Evolutionary conservation across 2,113 vertebrate genomes (phyloP), one percentile per base, ranked within the genome.

Genomic region (Penelope pileata): DNA sequence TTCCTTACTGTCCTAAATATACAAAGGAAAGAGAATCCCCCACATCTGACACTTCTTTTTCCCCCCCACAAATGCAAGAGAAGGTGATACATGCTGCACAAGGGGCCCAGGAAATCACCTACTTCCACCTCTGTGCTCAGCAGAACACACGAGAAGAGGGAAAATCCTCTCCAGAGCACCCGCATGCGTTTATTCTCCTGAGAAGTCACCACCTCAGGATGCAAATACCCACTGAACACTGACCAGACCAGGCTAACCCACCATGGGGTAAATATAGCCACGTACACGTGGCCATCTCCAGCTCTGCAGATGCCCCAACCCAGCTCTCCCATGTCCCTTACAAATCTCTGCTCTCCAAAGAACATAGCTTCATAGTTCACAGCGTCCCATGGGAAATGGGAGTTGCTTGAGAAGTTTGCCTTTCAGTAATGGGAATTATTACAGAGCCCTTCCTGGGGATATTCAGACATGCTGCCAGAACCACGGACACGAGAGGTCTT

Each of bases 1-100:
- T 75, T 93, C 74, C 86, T 30, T 58, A 23, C 48, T 67, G 47
- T 53, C 83, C 74, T 79, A 79, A 93, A 93, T 47, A 63, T 16
- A 73, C 27, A 93, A 83, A 80, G 3, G 21, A 6, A 16, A 27
- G 45, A 16, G 62, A 62, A 1, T 22, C 7, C 29, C 13, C 11
- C 21, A 58, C 3, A 29, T 80, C 36, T 50, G 72, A 51, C 34
- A 43, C 16, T 42, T 58, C 16, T n/a, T 16, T 47, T 36, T 27
- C 19, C 17, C 45, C 43, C 48, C 40, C 45, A 94, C 23, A 86
- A 90, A 38, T 15, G 40, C 54, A 83, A 83, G 43, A 51, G 66
- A 79, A 68, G 72, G 36, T 78, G 74, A 40, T 32, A 63, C 29
- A 8, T 1, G n/a, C 38, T 51, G 66, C 70, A 63, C 8, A 13